Conservation (phyloP, 2,113 vertebrate genomes). For the Callithrix jacchus region DNA sequence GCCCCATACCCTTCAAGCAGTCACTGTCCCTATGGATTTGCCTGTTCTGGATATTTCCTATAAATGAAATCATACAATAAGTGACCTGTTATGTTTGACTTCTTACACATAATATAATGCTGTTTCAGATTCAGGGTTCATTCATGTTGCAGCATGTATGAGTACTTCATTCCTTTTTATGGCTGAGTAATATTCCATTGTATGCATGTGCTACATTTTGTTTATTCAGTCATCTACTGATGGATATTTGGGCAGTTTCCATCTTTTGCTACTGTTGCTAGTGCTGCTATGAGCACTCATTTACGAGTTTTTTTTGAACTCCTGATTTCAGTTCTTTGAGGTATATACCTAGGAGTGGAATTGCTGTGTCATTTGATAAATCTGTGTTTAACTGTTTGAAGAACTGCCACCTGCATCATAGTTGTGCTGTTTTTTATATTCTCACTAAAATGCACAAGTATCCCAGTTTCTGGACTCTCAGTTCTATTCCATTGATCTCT, state of each 20-base stretch:
- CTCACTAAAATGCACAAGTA: no score
- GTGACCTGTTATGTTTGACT: neutral
- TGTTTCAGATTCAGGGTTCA: neutral
- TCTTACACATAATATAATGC: neutral
- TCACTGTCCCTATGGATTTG: neutral
- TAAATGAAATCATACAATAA: neutral
- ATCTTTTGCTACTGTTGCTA: neutral
- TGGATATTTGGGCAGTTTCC: neutral
- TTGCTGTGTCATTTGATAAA: neutral
- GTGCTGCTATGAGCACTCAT: neutral
- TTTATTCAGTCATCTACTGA: neutral
- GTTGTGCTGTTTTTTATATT: no score
- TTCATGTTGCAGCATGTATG: neutral
- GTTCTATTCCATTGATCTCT: neutral
- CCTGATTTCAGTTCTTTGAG: neutral
- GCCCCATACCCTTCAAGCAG: neutral
- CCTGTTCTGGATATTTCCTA: neutral
- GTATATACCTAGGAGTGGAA: neutral
- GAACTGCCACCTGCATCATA: no score
- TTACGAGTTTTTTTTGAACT: neutral
- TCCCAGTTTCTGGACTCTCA: no score
- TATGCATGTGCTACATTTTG: neutral
- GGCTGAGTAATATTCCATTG: neutral
- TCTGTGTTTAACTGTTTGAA: neutral
- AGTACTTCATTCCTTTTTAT: neutral